Evolutionary conservation across 2,888 invertebrate species (phyloP).

Genomic region (Drosophila koepferae): DNA sequence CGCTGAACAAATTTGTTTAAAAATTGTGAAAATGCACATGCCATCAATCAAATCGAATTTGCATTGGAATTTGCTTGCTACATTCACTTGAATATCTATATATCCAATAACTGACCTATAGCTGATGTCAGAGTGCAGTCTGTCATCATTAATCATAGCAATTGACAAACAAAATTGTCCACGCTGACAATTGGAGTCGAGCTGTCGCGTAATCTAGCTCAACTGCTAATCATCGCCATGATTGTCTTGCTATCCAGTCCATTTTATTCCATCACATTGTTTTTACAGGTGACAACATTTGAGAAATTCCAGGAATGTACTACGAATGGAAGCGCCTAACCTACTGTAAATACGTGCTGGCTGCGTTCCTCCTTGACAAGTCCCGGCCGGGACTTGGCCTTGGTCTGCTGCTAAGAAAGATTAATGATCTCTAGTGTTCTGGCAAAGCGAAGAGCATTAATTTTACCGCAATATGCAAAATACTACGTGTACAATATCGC

Average conservation of each 20-base stretch:
- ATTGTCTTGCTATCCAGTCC: constrained; percentile 15
- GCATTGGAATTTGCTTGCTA: constrained; percentile 17
- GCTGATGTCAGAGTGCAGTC: constrained; percentile 37
- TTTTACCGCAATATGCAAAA: constrained; percentile 67
- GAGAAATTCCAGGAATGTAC: constrained; percentile 39
- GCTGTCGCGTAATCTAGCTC: constrained; percentile 44
- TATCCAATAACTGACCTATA: constrained; percentile 72
- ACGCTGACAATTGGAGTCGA: constrained; percentile 29
- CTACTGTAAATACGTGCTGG: constrained; percentile 47
- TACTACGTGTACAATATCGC: constrained; percentile 54
- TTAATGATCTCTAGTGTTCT: constrained; percentile 64
- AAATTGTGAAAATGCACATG: constrained; percentile 51
- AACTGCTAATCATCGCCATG: constrained; percentile 67
- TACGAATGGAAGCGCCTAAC: constrained; percentile 22
- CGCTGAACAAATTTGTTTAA: constrained; percentile 40
- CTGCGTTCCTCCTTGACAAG: constrained; percentile 29
- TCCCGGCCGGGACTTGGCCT: constrained; percentile 30
- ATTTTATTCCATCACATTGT: constrained; percentile 31
- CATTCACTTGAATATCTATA: constrained; percentile 20
- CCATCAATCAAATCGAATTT: constrained; percentile 66
- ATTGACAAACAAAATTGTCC: constrained; percentile 68
- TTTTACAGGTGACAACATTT: constrained; percentile 42
- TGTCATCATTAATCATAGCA: constrained; percentile 66
- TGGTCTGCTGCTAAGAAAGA: constrained; percentile 65
- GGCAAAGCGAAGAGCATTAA: constrained; percentile 61